Conservation (phyloP, 2,888 invertebrate genomes). For the Physocephala rufipes region DNA sequence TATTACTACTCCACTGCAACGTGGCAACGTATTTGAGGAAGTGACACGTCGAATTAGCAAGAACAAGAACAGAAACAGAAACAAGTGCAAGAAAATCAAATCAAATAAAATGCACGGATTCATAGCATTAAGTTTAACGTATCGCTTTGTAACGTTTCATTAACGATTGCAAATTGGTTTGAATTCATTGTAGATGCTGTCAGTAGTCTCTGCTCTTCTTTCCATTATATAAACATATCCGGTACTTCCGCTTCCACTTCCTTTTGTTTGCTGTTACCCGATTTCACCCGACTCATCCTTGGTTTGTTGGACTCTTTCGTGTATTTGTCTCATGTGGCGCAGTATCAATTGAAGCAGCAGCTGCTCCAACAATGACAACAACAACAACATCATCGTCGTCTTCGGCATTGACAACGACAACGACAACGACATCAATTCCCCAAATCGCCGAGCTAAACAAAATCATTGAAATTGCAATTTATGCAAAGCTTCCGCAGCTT, state of each 20-base stretch:
- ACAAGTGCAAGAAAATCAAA: conserved; percentile 17
- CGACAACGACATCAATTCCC: conserved; percentile 54
- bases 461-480: conserved; percentile 59
- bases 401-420: neutral
- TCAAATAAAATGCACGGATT: neutral
- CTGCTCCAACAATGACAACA: neutral
- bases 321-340: no score
- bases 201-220: conserved; percentile 10
- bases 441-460: conserved; percentile 60
- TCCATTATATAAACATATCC: neutral
- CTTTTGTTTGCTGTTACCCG: neutral
- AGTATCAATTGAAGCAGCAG: neutral
- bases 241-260: neutral
- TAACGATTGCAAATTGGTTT: conserved; percentile 60
- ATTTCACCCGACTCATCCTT: neutral
- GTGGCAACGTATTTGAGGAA: neutral
- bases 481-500: conserved; percentile 38
- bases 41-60: conserved; percentile 12
- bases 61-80: no score
- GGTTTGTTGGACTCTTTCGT: conserved; percentile 1
- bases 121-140: conserved; percentile 14
- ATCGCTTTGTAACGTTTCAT: conserved; percentile 48
- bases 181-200: conserved; percentile 52
- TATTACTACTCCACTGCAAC: neutral
- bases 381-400: neutral